These are phyloP conservation scores for Apotomis capreana DNA, from an alignment of 2,888 invertebrate genomes.

Conservation along the genomic window DNA sequence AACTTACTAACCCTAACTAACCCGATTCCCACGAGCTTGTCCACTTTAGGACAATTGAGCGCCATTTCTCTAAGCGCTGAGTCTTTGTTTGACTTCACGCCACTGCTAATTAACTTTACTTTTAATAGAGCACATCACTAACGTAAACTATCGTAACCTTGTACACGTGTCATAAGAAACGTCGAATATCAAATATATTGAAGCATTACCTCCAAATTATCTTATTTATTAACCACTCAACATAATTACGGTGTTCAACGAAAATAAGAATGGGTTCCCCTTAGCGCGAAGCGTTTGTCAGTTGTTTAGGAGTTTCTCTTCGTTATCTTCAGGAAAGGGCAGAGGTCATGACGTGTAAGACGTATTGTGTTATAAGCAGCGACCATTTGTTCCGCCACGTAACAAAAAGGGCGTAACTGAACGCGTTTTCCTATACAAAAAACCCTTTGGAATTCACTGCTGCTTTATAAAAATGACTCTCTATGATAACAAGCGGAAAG, in stretches of 20 bases:
- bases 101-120: too few species aligned
- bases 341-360: constrained; percentile 49
- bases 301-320: constrained; percentile 44
- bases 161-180: too few species aligned
- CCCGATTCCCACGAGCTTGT: too few species aligned
- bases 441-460: constrained; percentile 12
- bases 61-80: too few species aligned
- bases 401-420: constrained; percentile 1
- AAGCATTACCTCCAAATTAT: neutral
- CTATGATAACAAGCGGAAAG: constrained; percentile 48
- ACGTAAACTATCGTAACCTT: too few species aligned
- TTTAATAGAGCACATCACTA: too few species aligned
- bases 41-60: too few species aligned
- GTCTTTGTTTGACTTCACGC: too few species aligned
- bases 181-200: too few species aligned
- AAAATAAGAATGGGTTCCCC: constrained; percentile 21
- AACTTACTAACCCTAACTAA: too few species aligned
- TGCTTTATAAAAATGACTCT: constrained; percentile 31
- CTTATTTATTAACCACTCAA: constrained; percentile 21
- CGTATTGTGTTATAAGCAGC: constrained; percentile 48
- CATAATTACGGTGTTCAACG: constrained; percentile 13
- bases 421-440: constrained; percentile 39
- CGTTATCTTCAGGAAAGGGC: constrained; percentile 49
- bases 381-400: constrained; percentile 41
- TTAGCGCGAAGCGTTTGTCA: constrained; percentile 33